Conservation (phyloP, 2,888 invertebrate species). For the Tenthredo amoena region DNA sequence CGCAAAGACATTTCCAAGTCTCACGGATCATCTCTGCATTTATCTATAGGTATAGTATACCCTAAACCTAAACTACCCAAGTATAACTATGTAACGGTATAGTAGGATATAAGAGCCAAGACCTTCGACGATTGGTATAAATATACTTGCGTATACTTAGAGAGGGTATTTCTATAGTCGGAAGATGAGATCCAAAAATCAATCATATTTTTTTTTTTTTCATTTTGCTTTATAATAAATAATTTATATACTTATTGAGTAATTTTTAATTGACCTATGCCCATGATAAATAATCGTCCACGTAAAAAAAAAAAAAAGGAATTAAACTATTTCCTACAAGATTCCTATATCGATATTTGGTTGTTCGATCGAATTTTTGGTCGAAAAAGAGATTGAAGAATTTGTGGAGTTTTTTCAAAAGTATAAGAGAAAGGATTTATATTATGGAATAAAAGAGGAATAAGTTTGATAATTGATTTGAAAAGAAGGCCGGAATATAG, state of each 20-base stretch:
- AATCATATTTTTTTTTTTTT: background rate
- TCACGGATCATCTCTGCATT: constrained; percentile 15
- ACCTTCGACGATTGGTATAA: background rate
- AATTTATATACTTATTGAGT: too few relatives aligned
- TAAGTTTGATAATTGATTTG: background rate
- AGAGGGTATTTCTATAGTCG: background rate
- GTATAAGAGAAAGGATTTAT: background rate
- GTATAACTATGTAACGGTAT: background rate
- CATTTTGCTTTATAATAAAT: background rate
- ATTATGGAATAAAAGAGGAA: background rate
- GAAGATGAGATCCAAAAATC: background rate
- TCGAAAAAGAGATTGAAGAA: too few relatives aligned
- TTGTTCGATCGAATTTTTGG: background rate
- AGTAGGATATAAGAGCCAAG: background rate
- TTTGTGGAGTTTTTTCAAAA: background rate
- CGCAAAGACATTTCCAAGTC: constrained; percentile 39
- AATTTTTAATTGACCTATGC: too few relatives aligned
- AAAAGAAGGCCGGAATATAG: background rate
- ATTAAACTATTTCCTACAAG: too few relatives aligned
- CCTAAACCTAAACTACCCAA: background rate
- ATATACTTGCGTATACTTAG: background rate
- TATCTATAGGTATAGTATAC: background rate
- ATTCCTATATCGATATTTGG: background rate
- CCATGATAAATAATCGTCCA: background rate
- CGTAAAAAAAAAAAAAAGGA: background rate